phyloP scores from a whole-genome alignment of 2,797 vertebrate species.

The Sciurus carolinensis region DNA sequence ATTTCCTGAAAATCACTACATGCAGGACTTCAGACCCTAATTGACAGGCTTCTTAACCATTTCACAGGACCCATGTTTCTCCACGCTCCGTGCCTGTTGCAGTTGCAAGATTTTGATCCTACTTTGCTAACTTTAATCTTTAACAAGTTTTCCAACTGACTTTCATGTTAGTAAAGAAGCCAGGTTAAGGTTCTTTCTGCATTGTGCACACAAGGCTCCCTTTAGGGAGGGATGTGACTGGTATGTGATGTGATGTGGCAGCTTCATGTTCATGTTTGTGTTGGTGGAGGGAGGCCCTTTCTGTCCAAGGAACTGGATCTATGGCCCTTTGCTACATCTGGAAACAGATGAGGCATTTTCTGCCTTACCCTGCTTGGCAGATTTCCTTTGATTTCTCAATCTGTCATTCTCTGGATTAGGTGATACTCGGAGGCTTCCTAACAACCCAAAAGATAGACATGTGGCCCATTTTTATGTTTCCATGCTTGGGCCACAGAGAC shows the following conservation, averaged over 20 bases:
- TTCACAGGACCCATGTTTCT: background rate
- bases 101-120: background rate
- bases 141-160: background rate
- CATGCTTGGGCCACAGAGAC: background rate
- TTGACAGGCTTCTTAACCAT: background rate
- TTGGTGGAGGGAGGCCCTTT: fast-evolving
- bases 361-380: background rate
- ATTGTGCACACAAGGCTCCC: background rate
- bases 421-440: background rate
- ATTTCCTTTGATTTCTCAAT: conserved; percentile 50
- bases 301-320: background rate
- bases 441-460: background rate
- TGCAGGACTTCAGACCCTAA: background rate
- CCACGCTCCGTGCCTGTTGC: background rate
- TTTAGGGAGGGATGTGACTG: background rate
- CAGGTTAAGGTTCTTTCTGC: background rate
- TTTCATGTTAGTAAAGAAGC: background rate
- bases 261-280: background rate
- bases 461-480: background rate
- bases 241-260: fast-evolving
- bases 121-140: background rate
- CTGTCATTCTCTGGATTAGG: conserved; percentile 18
- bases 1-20: background rate
- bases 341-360: background rate
- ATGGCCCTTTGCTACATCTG: background rate